Base-by-base conservation (phyloP, 2,888 invertebrate genomes). In the Pristionchus maxplancki region DNA sequence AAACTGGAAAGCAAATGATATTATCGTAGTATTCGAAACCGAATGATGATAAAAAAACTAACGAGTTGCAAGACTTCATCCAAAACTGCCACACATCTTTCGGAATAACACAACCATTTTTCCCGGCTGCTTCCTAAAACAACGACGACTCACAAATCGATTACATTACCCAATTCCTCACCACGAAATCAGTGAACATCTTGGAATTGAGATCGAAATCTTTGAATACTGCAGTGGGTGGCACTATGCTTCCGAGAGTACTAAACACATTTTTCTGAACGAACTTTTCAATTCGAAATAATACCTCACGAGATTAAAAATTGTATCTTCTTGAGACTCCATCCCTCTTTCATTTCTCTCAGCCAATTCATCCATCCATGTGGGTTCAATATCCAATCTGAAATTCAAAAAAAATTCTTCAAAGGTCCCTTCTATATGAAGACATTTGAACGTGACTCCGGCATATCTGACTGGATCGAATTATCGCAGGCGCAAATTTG, bases 331-430 rank as follows among this genome's bases (percentile, higher is more conserved):
- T 40, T 74, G 78, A 40, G 78, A 78, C 3, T 78, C n/a, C 8
- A 44, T 44, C 44, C 78, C 78, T n/a, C 11, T 40, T 44, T 44
- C 1, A 44, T n/a, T n/a, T 78, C n/a, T 78, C 78, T 44, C 28
- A n/a, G 44, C n/a, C 78, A 78, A 78, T 78, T 44, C 78, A 44
- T n/a, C 44, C 24, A 78, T 28, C 78, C 44, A 44, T 34, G 78
- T n/a, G n/a, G n/a, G n/a, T 44, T 71, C 71, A 11, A 15, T 71
- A 34, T 44, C 44, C 78, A 78, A 3, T 28, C 78, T 78, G 44
- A 8, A 71, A 71, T 37, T 15, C 44, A 9, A 6, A 11, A 9
- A 44, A 44, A 6, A 6, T 44, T 11, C 6, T 9, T 44, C 44
- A 6, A 44, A 44, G 44, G 44, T 11, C 44, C 11, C 11, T 44